Evolutionary conservation across 2,113 vertebrate genomes (phyloP), one percentile per base, ranked within the genome.

Genomic region (Nerophis lumbriciformis): DNA sequence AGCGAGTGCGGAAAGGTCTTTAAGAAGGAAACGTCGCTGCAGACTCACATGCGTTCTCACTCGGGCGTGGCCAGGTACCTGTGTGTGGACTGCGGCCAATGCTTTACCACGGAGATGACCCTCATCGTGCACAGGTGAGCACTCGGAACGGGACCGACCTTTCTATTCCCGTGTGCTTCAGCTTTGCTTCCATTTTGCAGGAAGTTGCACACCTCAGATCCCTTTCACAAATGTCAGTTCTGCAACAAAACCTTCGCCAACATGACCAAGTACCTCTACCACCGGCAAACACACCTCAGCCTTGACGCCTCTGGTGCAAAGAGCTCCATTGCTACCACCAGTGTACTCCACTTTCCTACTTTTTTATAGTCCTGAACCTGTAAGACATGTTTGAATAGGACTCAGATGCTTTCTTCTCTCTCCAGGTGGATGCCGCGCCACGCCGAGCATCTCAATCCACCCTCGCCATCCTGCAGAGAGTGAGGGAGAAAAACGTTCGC

Each of bases 261-360:
- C 77, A 95, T 95, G 94, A 96, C 94, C 71, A 96, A 96, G 83
- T 95, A 93, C 75, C 90, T 96, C 28, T 96, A 96, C 80, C 94
- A 96, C 72, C 90, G 94, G 0, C 91, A 94, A 12, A 94, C 91
- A 0, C 94, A 96, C 19, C 79, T 87, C 0, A 89, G 89, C 1
- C 89, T 88, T 0, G 73, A 84, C 0, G 69, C 89, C 0, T 53
- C 81, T 0, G 38, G 36, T 4, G 74, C 86, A 0, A 52, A 83
- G 0, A 13, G 53, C 45, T 21, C 77, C 47, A 64, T 53, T 88
- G 81, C 42, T n/a, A 70, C 45, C 50, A 58, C n/a, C 6, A 58
- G 7, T 16, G 10, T 13, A n/a, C 1, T 6, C 1, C 5, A 59
- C 28, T 6, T 28, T 15, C 8, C 6, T 8, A 12, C 13, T 15